Conservation (phyloP, 2,888 invertebrate species). For the Lycocerus yunnanus region DNA sequence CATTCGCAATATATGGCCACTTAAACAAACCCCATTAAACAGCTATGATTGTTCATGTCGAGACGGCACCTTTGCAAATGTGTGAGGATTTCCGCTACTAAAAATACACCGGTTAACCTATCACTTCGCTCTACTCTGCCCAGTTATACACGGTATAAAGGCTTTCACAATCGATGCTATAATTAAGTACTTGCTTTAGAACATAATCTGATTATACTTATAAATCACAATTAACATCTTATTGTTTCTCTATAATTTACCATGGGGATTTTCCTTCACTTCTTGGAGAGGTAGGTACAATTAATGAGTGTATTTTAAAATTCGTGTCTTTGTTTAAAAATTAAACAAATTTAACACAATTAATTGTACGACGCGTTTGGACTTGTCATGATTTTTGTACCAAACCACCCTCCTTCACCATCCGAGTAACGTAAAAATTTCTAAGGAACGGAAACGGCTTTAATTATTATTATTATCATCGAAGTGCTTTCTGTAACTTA, state of each 20-base stretch:
- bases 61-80: constrained; percentile 12
- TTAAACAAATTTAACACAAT: neutral
- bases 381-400: neutral
- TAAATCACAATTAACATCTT: constrained; percentile 30
- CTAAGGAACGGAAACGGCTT: neutral
- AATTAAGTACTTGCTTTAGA: constrained; percentile 28
- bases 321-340: neutral
- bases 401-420: neutral
- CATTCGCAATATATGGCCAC: constrained; percentile 30
- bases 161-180: constrained; percentile 20
- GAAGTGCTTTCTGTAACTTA: neutral
- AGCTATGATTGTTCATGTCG: constrained; percentile 26
- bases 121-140: neutral
- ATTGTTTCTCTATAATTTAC: constrained; percentile 10
- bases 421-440: neutral
- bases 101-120: neutral
- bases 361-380: neutral
- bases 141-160: constrained; percentile 2
- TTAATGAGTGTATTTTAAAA: neutral
- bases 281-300: neutral
- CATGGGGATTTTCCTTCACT: neutral
- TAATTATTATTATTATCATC: neutral
- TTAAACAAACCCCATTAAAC: constrained; percentile 33
- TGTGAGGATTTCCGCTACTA: constrained; percentile 5
- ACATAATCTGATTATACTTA: constrained; percentile 24